These are phyloP conservation scores for Meles meles DNA, from an alignment of 2,113 vertebrate species.

Conservation along the genomic window DNA sequence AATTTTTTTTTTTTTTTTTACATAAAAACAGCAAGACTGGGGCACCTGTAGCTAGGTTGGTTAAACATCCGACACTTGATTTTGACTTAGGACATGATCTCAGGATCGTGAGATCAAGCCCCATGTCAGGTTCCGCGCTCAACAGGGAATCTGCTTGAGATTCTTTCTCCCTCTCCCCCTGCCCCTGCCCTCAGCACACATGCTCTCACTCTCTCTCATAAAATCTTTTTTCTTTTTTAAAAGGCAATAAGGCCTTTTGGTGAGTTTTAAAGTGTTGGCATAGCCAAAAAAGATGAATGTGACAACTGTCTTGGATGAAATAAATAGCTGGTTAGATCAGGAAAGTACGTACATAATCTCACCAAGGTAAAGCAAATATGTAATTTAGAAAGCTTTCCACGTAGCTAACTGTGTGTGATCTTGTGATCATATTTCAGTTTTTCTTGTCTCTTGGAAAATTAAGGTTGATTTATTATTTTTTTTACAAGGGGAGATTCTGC, in stretches of 20 bases:
- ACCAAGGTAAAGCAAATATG: not conserved
- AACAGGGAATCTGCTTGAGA: not conserved
- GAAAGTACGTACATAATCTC: not conserved
- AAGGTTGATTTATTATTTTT: not conserved
- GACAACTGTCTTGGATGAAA: not conserved
- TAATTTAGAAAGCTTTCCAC: not conserved
- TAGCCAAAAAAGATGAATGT: not conserved
- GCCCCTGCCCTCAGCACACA: not conserved
- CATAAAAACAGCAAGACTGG: not conserved
- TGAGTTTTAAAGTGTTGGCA: not conserved
- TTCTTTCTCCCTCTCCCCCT: not conserved
- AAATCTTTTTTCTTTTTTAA: not conserved
- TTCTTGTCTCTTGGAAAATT: constrained; percentile 17
- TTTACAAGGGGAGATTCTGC: not conserved
- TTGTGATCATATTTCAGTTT: not conserved
- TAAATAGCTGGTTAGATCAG: not conserved
- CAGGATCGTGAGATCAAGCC: not conserved
- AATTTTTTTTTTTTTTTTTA: not conserved
- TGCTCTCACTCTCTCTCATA: not conserved
- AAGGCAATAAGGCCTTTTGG: not conserved
- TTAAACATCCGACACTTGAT: not conserved
- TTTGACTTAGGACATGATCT: not conserved
- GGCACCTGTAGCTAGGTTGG: not conserved
- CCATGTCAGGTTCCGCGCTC: not conserved
- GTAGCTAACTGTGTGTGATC: not conserved